Percentiles rank a stretch among this genome's conserved stretches.
phyloP scores from a whole-genome alignment of 2,113 vertebrate species.

The Pungitius pungitius region DNA sequence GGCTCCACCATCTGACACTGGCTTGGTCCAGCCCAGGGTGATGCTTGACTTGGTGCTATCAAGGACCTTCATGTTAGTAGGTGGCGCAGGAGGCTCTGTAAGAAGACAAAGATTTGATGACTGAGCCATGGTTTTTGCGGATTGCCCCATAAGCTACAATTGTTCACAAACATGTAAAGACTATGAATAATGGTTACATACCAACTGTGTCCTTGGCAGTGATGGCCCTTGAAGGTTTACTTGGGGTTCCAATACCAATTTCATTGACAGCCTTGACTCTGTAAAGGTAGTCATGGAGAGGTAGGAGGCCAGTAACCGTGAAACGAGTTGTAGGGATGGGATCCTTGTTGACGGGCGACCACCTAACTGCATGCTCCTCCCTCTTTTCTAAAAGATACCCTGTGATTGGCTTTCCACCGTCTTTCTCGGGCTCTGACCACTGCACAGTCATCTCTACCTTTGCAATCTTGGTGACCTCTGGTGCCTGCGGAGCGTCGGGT shows the following conservation, averaged over 20 bases:
- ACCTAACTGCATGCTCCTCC: conserved; percentile 89
- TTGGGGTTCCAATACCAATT: conserved; percentile 91
- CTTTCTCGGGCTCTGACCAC: conserved; percentile 92
- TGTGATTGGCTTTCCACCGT: conserved; percentile 94
- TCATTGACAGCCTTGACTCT: conserved; percentile 98
- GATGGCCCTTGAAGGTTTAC: conserved; percentile 90
- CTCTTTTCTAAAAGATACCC: conserved; percentile 96
- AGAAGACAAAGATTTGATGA: conserved; percentile 26
- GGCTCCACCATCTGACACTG: conserved; percentile 92
- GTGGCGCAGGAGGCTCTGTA: conserved; percentile 93
- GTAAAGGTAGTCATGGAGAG: conserved; percentile 96
- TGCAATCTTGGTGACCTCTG: conserved; percentile 90
- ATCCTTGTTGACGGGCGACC: conserved; percentile 93
- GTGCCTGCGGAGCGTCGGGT: conserved; percentile 90
- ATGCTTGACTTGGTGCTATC: conserved; percentile 92
- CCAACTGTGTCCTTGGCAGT: conserved; percentile 94
- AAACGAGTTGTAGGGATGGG: conserved; percentile 85
- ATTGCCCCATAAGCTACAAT: neutral
- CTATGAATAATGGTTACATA: conserved; percentile 70
- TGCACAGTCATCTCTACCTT: conserved; percentile 96
- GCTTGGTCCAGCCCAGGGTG: conserved; percentile 92
- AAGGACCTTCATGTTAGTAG: conserved; percentile 90
- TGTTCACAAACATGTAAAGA: neutral
- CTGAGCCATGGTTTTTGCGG: neutral
- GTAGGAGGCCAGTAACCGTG: conserved; percentile 91